Evolutionary conservation across 2,888 invertebrate species (phyloP).

Genomic region (Melanchra persicariae): DNA sequence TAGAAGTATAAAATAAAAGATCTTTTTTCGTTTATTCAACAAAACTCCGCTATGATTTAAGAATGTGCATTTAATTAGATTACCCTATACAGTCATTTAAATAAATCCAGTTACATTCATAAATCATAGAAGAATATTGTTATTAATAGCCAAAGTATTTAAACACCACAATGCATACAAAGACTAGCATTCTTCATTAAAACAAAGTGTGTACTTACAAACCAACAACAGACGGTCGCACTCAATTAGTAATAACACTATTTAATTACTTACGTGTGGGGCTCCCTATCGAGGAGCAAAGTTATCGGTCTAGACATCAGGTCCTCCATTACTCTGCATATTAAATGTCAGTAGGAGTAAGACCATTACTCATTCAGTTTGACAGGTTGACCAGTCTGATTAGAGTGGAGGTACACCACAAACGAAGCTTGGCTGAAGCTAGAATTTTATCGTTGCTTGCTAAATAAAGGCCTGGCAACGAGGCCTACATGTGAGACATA

Average conservation of each 20-base stretch:
- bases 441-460: no score
- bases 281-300: not conserved
- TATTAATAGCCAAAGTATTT: not conserved
- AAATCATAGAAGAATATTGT: not conserved
- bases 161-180: not conserved
- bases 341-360: conserved; percentile 11
- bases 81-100: no score
- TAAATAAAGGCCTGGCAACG: no score
- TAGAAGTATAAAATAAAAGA: no score
- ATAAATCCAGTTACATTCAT: no score
- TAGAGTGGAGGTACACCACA: conserved; percentile 9
- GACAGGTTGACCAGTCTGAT: conserved; percentile 28
- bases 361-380: conserved; percentile 37
- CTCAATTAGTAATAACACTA: conserved; percentile 29
- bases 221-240: conserved; percentile 9
- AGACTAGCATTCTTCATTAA: conserved; percentile 3
- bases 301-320: conserved; percentile 63
- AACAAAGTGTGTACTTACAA: not conserved
- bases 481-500: no score
- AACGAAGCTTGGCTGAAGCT: not conserved
- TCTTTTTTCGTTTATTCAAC: no score
- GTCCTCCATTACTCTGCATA: conserved; percentile 55
- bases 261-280: conserved; percentile 44
- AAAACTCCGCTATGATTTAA: no score
- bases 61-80: no score